Evolutionary conservation across 2,113 vertebrate species (phyloP), one percentile per base, ranked within the genome.

Genomic region (Hypocryptadius cinnamomeus): DNA sequence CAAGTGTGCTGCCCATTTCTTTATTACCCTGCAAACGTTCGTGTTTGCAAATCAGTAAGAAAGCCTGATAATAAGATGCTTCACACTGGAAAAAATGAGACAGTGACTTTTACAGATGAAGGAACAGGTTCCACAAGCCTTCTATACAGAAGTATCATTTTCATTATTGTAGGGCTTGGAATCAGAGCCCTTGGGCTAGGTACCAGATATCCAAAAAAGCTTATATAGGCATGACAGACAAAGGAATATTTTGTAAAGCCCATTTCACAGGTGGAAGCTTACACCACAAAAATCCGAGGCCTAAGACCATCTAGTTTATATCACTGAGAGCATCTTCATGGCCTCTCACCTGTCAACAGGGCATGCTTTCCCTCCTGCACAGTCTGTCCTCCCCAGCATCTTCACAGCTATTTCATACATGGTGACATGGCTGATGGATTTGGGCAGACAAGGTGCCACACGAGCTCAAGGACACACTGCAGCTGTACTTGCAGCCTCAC

Each of bases 1-100:
- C 31, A 84, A 93, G 87, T 88, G 72, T 70, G 61, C 48, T 88
- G 85, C 76, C 76, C 54, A 54, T 86, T 95, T 78, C 92, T 92
- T 73, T 85, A 85, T 94, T 91, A 90, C n/a, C 56, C 48, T 81
- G 23, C 10, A 8, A 87, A 84, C 0, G 0, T 35, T 80, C 2
- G 0, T 60, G 44, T 83, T 78, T 94, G 68, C 47, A 83, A 78
- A 85, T 78, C 72, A 53, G 65, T 24, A 53, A 78, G 61, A 90
- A 82, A 85, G 51, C 7, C 54, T 40, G 42, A 76, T 73, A 77
- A 89, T 42, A 89, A 89, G 59, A 77, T 1, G 8, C 53, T 80
- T 79, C 20, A 48, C 22, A 30, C 17, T 48, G 40, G 48, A 63
- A 89, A 89, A 94, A 89, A 93, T 35, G 13, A 89, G 33, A 70